These are phyloP conservation scores for Crocodylus rhombifer DNA, from an alignment of 2,797 vertebrate species.

Conservation along the genomic window DNA sequence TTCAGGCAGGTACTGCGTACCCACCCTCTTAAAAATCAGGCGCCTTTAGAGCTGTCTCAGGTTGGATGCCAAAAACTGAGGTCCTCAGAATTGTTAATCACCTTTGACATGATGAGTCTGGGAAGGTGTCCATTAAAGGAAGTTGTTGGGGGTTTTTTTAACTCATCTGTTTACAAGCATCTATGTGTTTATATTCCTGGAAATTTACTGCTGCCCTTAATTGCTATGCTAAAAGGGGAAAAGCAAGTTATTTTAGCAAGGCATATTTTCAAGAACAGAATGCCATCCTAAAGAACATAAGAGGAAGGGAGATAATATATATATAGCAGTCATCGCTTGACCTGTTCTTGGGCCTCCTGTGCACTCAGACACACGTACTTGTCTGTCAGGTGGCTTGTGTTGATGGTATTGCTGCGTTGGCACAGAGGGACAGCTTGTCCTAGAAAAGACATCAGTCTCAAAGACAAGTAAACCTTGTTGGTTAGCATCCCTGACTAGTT, in stretches of 20 bases:
- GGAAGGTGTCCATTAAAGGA: neutral
- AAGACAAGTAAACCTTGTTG: neutral
- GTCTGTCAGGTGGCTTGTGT: neutral
- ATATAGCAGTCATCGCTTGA: neutral
- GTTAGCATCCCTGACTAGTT: neutral
- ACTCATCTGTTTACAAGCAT: neutral
- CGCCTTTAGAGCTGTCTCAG: neutral
- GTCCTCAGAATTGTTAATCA: accelerated
- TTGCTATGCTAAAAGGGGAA: neutral
- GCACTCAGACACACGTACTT: neutral
- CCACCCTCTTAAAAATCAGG: neutral
- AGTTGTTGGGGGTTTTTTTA: accelerated
- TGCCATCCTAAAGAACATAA: neutral
- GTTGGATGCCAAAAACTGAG: neutral
- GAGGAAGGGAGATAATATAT: neutral
- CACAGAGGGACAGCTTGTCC: neutral
- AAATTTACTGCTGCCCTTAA: neutral
- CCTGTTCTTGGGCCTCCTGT: neutral
- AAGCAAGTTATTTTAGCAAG: neutral
- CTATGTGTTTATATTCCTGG: neutral
- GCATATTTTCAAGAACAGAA: neutral
- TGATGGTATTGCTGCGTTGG: neutral
- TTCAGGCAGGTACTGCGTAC: neutral
- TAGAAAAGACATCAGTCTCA: neutral
- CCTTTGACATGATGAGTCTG: neutral